These are phyloP conservation scores for Brachyhypopomus gauderio DNA, from an alignment of 2,113 vertebrate genomes.

Conservation along the genomic window DNA sequence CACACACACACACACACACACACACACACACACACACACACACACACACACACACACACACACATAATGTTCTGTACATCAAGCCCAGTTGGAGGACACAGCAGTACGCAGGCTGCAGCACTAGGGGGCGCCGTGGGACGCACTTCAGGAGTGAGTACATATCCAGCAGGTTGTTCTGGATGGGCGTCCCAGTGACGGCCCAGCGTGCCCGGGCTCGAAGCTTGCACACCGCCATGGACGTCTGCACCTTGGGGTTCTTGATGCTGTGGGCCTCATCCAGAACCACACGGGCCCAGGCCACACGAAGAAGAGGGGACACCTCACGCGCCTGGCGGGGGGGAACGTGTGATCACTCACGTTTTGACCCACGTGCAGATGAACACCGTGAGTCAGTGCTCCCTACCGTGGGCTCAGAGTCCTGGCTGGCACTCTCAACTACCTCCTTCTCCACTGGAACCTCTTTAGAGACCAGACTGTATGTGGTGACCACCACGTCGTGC, in stretches of 20 bases:
- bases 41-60: too few relatives aligned
- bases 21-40: too few relatives aligned
- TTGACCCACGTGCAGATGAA: too few relatives aligned
- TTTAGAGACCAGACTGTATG: constrained; percentile 88
- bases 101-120: neutral
- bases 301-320: constrained; percentile 76
- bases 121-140: constrained; percentile 45
- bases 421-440: constrained; percentile 68
- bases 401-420: constrained; percentile 72
- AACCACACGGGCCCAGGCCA: constrained; percentile 87
- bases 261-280: constrained; percentile 95
- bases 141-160: constrained; percentile 95
- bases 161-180: constrained; percentile 97
- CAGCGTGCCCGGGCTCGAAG: constrained; percentile 84
- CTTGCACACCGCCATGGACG: constrained; percentile 87
- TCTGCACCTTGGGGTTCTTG: constrained; percentile 92
- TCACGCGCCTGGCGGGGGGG: constrained; percentile 47
- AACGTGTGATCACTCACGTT: too few relatives aligned
- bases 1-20: too few relatives aligned
- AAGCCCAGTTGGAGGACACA: too few relatives aligned
- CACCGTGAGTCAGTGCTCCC: neutral
- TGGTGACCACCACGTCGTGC: constrained; percentile 91
- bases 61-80: neutral
- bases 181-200: constrained; percentile 93
- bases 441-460: constrained; percentile 85